Evolutionary conservation across 2,113 vertebrate species (phyloP).

Genomic region (Parus major): DNA sequence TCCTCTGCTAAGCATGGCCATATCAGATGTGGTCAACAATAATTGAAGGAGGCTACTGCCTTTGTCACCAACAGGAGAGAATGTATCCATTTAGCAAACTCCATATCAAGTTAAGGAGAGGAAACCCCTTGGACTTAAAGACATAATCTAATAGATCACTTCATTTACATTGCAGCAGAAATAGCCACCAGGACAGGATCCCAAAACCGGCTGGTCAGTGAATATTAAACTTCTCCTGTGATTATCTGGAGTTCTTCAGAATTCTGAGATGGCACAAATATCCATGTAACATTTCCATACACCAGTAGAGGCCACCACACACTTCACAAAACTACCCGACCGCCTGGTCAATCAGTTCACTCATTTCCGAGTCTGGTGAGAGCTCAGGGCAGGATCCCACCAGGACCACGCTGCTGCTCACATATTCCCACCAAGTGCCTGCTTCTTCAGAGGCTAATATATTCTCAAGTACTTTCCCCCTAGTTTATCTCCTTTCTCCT

Average conservation of each 20-base stretch:
- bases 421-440: background rate
- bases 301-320: constrained; percentile 75
- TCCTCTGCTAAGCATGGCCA: background rate
- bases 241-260: background rate
- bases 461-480: background rate
- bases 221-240: background rate
- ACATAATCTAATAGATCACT: background rate
- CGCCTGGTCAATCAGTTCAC: background rate
- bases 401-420: background rate
- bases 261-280: background rate
- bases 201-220: fast-evolving
- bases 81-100: background rate
- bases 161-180: background rate
- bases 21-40: background rate
- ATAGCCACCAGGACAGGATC: background rate
- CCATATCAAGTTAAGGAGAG: background rate
- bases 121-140: background rate
- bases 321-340: constrained; percentile 55
- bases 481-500: background rate
- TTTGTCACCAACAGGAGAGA: background rate
- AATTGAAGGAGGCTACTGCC: background rate
- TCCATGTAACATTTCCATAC: background rate
- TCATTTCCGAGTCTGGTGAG: fast-evolving
- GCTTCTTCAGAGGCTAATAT: background rate
- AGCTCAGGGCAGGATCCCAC: fast-evolving